Evolutionary conservation across 1,140 invertebrate genomes (phyloP), one percentile per base, ranked within the genome.

Genomic region (Orius insidiosus): DNA sequence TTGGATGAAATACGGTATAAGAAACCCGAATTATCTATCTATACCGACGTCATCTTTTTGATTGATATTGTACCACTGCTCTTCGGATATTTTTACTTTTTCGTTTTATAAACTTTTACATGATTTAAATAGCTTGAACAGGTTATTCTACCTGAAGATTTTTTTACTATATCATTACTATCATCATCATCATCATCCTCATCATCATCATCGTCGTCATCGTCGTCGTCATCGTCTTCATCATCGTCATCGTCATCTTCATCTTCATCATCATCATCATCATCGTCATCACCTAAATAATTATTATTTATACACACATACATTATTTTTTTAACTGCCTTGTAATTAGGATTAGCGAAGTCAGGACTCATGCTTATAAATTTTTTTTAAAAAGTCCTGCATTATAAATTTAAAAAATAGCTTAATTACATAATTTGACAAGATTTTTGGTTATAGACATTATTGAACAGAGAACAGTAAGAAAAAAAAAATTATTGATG

Each of bases 211-310:
- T 60, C 55, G 39, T 63, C 54, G 37, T 64, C 58, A 32, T 59
- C 56, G 18, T 61, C 56, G 33, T 62, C 48, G 38, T 65, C 58
- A 15, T 64, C 54, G n/a, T 64, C 56, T 11, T 60, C 52, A 11
- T 64, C 54, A 14, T 63, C 58, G 46, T 56, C 56, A 37, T 58
- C 58, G 11, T 64, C 57, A n/a, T 68, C 59, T 18, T 62, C 59
- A 35, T 67, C 63, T 45, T 68, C 61, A 49, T 68, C 59, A 46
- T 70, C 62, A 39, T 69, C 61, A 41, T 70, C 63, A 54, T 68
- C 63, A 52, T 70, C 66, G 48, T 69, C 64, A 48, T 71, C 63
- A 51, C 46, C 49, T 47, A 41, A 45, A 51, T 46, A 30, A 41
- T 19, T 43, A 43, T 24, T 24, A 24, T 24, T 24, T 24, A 24